Evolutionary conservation across 1,140 invertebrate genomes (phyloP).

Genomic region (Eulimnadia texana): DNA sequence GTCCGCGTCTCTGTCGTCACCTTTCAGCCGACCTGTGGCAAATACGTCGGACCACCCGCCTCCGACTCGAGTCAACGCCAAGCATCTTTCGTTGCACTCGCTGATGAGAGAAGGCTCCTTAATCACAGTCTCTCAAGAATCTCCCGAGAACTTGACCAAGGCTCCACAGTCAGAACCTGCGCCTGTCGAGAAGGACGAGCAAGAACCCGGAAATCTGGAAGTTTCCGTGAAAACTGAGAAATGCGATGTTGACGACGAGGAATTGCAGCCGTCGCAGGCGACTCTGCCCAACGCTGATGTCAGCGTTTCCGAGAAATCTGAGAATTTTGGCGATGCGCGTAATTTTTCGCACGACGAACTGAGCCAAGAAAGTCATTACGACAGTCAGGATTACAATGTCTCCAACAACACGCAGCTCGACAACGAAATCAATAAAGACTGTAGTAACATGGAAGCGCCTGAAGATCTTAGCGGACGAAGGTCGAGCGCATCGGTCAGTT

Average conservation of each 20-base stretch:
- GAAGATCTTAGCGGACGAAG: neutral
- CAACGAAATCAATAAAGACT: neutral
- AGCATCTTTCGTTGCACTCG: neutral
- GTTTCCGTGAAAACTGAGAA: neutral
- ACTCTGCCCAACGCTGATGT: neutral
- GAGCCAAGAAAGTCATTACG: neutral
- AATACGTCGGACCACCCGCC: neutral
- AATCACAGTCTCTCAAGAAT: neutral
- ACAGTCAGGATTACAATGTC: neutral
- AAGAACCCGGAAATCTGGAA: neutral
- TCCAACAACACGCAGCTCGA: neutral
- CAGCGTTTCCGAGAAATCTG: neutral
- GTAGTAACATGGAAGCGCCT: neutral
- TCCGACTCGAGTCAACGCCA: neutral
- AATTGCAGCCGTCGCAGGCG: neutral
- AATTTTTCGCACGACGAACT: neutral
- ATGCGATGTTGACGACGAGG: neutral
- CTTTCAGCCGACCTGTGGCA: neutral
- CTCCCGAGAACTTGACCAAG: neutral
- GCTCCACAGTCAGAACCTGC: neutral
- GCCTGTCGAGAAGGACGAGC: neutral
- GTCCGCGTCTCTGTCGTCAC: conserved; percentile 26
- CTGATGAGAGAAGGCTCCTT: neutral
- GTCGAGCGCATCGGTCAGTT: neutral
- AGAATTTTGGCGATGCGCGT: neutral